Conservation (phyloP, 35 echinoderm and acorn worm species). For the Patiria miniata region DNA sequence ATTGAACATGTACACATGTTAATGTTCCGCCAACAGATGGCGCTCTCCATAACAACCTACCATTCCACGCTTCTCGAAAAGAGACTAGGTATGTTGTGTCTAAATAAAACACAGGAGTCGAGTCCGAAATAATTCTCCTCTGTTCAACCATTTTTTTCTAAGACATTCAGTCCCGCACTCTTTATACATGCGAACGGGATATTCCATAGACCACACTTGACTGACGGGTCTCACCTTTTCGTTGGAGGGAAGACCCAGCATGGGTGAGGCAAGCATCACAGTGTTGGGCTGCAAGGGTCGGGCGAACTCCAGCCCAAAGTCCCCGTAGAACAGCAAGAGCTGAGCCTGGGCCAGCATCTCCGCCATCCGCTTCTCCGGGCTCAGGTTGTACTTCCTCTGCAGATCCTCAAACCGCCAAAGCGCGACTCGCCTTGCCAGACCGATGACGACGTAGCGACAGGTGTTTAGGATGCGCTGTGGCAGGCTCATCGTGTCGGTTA, state of each 20-base stretch:
- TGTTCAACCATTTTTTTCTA: no score
- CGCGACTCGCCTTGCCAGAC: neutral
- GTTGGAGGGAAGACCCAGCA: neutral
- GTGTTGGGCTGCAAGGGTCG: neutral
- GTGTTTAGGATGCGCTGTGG: neutral
- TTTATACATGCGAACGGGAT: no score
- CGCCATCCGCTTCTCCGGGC: slow-evolving; percentile 2
- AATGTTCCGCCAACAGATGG: no score
- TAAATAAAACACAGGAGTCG: no score
- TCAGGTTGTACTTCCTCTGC: neutral
- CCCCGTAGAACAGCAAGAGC: slow-evolving; percentile 5
- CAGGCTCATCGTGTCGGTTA: neutral
- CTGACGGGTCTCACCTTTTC: neutral
- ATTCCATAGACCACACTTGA: no score
- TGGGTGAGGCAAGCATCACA: neutral
- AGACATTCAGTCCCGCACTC: no score
- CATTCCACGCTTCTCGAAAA: no score
- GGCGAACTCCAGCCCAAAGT: neutral
- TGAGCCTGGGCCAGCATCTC: neutral
- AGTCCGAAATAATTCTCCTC: no score
- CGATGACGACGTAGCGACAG: neutral
- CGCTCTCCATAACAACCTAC: no score
- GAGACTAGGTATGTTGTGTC: no score
- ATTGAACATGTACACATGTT: no score
- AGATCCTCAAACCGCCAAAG: neutral